Evolutionary conservation across 2,888 invertebrate genomes (phyloP).

Genomic region (Acanthosepion esculentum): DNA sequence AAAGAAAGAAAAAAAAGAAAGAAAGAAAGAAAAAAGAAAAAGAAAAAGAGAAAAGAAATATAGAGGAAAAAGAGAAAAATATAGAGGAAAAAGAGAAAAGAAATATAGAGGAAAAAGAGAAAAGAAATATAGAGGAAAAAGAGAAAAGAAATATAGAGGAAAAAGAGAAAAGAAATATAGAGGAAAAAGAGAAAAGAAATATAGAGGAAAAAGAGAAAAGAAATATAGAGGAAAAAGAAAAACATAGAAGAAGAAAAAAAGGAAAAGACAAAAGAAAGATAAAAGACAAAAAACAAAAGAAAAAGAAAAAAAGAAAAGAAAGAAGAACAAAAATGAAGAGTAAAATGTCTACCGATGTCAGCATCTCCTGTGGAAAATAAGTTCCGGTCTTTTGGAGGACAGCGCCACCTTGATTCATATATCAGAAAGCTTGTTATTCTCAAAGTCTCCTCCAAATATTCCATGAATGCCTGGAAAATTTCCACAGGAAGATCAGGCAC

Average conservation of each 20-base stretch:
- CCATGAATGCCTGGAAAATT: conserved; percentile 79
- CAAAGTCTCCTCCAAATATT: conserved; percentile 78
- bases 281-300: conserved; percentile 61
- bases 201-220: background rate
- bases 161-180: conserved; percentile 56
- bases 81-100: background rate
- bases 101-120: conserved; percentile 55
- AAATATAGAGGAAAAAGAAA: no score
- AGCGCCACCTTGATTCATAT: conserved; percentile 80
- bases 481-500: conserved; percentile 80
- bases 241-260: conserved; percentile 55
- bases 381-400: conserved; percentile 77
- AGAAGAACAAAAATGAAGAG: background rate
- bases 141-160: no score
- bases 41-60: conserved; percentile 56
- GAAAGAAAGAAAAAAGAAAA: conserved; percentile 55
- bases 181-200: conserved; percentile 55
- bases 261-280: background rate
- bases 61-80: conserved; percentile 55
- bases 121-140: conserved; percentile 56
- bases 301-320: conserved; percentile 55
- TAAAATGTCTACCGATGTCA: conserved; percentile 78
- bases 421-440: conserved; percentile 78
- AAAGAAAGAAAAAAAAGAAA: background rate
- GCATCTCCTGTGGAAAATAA: conserved; percentile 78